Base-by-base conservation (phyloP, 2,888 invertebrate genomes). In the Bombylius major region DNA sequence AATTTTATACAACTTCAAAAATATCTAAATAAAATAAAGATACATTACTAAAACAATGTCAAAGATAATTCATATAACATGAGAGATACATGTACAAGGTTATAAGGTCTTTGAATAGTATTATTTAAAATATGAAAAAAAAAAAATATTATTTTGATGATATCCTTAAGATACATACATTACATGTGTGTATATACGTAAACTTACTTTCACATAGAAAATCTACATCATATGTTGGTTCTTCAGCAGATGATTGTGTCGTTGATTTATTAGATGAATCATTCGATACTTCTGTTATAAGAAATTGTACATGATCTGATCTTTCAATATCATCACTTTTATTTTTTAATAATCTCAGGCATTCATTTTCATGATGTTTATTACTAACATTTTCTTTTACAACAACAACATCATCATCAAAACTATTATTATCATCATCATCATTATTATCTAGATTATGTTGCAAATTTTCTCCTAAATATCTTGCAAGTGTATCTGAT, bases 291-390 rank as follows among this genome's bases (percentile, higher is more conserved):
- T 93, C 92, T 3, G 89, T 90, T 67, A 95, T 95, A 57, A 92
- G 79, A 72, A 94, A 96, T 75, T 92, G 91, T 0, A 92, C 89
- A 70, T 96, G 94, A 71, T 93, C 93, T 60, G 87, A 87, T 52
- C 70, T 68, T 63, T 74, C 74, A 62, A 71, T 72, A 64, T 73
- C 73, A 62, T 73, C 73, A 56, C 72, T 72, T 61, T 72, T 72
- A 60, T 71, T 73, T 60, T 73, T 72, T 8, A 73, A 61, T 47
- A 73, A 62, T 32, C 72, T 69, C 58, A 73, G 62, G 9, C 64
- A 62, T 56, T 64, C 64, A 54, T 68, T 67, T 50, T 50, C 50
- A 60, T 72, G 71, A 60, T 72, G 71, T 56, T 67, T 69, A n/a
- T 39, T 53, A 39, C 1, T 39, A 39, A 39, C 7, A 39, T 39